Conservation (phyloP, 2,113 vertebrate genomes). For the Eretmochelys imbricata region DNA sequence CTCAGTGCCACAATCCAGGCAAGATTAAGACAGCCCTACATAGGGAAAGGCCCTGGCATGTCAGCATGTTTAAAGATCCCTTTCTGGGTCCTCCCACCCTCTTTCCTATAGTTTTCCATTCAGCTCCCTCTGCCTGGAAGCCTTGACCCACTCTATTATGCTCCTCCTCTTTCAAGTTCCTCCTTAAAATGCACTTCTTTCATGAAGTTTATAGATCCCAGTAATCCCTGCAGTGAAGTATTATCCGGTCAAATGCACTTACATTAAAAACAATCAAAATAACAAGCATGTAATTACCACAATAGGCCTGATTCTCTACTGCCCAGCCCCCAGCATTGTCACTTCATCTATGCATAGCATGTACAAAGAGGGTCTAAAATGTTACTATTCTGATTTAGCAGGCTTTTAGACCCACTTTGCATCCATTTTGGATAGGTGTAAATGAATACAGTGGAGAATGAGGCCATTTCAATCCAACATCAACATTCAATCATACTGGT, state of each 20-base stretch:
- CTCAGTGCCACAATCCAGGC: neutral
- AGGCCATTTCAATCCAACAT: neutral
- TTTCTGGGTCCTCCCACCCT: neutral
- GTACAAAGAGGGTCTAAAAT: neutral
- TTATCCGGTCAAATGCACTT: neutral
- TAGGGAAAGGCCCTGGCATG: neutral
- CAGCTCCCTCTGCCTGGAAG: neutral
- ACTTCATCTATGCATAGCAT: neutral
- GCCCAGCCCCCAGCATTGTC: neutral
- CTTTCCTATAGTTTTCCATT: neutral
- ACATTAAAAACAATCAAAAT: neutral
- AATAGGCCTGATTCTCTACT: neutral
- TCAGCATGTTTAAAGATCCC: neutral
- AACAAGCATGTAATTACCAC: neutral
- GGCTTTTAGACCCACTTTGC: neutral
- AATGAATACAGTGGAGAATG: neutral
- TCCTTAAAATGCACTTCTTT: neutral
- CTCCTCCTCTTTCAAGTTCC: neutral
- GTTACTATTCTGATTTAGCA: neutral
- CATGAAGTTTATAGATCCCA: neutral
- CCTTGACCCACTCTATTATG: neutral
- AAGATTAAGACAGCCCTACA: neutral
- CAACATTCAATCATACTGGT: neutral
- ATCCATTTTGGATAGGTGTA: neutral
- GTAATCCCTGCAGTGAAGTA: neutral